phyloP scores from a whole-genome alignment of 1,140 invertebrate species.

The Acromyrmex charruanus region DNA sequence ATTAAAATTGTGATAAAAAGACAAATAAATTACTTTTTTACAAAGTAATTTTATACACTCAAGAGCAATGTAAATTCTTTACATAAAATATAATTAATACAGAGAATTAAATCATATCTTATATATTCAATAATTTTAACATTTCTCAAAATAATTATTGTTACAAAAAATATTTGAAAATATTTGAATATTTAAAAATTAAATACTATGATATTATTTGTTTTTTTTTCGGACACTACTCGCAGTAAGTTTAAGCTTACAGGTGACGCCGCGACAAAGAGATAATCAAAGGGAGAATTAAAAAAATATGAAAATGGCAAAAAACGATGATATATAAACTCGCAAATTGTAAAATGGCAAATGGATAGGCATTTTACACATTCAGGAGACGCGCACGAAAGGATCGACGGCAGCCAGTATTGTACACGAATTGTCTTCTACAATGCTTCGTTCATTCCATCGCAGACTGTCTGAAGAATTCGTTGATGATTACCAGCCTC shows the following conservation, averaged over 20 bases:
- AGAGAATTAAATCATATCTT: slow-evolving; percentile 2
- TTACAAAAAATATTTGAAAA: neutral
- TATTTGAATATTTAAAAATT: slow-evolving; percentile 9
- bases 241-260: slow-evolving; percentile 65
- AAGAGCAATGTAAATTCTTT: neutral
- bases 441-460: slow-evolving; percentile 73
- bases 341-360: slow-evolving; percentile 29
- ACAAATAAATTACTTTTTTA: neutral
- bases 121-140: neutral
- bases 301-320: neutral
- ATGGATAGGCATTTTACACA: slow-evolving; percentile 46
- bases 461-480: slow-evolving; percentile 61
- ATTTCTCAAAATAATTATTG: neutral
- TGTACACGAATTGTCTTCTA: slow-evolving; percentile 74
- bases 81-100: neutral
- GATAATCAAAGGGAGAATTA: neutral
- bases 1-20: neutral
- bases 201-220: neutral
- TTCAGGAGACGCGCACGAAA: slow-evolving; percentile 58
- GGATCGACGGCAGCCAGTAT: slow-evolving; percentile 50
- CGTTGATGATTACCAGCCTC: slow-evolving; percentile 63
- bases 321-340: neutral
- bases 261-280: slow-evolving; percentile 52
- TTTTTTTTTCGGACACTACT: slow-evolving; percentile 63
- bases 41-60: neutral